Base-by-base conservation (phyloP, 2,888 invertebrate species). In the Halictus ligatus region DNA sequence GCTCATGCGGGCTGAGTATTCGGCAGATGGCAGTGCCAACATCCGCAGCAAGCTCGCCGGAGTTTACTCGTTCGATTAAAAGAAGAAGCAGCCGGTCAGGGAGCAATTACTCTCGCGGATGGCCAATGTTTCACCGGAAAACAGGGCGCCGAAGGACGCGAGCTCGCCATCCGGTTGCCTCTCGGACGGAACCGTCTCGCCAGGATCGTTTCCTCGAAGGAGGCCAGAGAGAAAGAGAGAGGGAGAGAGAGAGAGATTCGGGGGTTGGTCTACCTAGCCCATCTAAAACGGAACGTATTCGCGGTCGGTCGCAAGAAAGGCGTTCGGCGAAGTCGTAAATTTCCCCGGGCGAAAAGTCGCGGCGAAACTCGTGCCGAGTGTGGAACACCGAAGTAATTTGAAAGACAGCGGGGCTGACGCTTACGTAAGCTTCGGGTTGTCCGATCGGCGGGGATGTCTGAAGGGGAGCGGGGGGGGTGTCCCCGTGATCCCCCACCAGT, bases 301-400 rank as follows among this genome's bases (percentile, higher is more conserved):
- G 75, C 79, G 79, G 58, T 80, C 71, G 75, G 50, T 69, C n/a
- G 81, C 58, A 76, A 83, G 81, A 85, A 85, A 87, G 78, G 58
- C 74, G 84, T 64, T 73, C 46, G 81, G 25, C 77, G 76, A 86
- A 78, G 71, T 84, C 86, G 85, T 88, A 90, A 90, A 89, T 90
- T 89, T 82, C 46, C 67, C 35, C 40, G 60, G 48, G 76, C 64
- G 78, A 81, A 80, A 83, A 87, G 78, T 85, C 80, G 69, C 77
- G 78, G 21, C 72, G 83, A 82, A 83, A 80, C 82, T 82, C 75
- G 81, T 58, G 83, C 71, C 80, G 81, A 80, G 72, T 78, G 67
- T 78, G 80, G 81, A 73, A 89, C 89, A 84, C 78, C 84, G 81
- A 84, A 87, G 88, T 88, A 90, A 91, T 91, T 91, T 87, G 84